phyloP scores from a whole-genome alignment of 2,888 invertebrate species.

The Athripsodes cinereus region DNA sequence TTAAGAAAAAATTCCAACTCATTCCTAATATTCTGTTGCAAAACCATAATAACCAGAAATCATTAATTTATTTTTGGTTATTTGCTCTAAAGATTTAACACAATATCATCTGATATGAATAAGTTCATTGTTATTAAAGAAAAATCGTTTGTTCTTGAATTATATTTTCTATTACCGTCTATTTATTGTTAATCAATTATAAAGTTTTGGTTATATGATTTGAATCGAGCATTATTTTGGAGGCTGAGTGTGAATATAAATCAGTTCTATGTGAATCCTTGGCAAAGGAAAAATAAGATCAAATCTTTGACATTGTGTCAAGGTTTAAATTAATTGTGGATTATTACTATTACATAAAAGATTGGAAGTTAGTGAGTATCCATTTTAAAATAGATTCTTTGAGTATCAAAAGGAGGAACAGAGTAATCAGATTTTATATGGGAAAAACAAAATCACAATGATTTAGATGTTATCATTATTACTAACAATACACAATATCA shows the following conservation, averaged over 20 bases:
- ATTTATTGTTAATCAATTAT: too few species aligned
- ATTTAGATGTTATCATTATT: neutral
- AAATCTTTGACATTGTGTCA: constrained; percentile 2
- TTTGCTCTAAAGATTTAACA: too few species aligned
- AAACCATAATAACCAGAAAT: too few species aligned
- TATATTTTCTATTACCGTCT: too few species aligned
- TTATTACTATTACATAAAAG: neutral
- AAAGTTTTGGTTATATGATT: too few species aligned
- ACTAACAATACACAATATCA: neutral
- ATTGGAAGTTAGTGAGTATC: neutral
- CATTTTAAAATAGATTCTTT: neutral
- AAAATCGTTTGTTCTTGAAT: too few species aligned
- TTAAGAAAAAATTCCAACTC: too few species aligned
- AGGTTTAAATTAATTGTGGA: neutral
- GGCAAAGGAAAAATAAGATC: neutral
- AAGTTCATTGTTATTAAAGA: too few species aligned
- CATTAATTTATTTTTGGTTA: too few species aligned
- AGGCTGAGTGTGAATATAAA: neutral
- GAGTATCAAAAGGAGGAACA: neutral
- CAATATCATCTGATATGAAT: too few species aligned
- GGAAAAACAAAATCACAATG: neutral
- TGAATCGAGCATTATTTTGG: too few species aligned
- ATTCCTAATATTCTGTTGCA: too few species aligned
- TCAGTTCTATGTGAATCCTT: neutral
- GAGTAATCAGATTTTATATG: constrained; percentile 1